Evolutionary conservation across 2,888 invertebrate species (phyloP), one percentile per base, ranked within the genome.

Genomic region (Meliscaeva auricollis): DNA sequence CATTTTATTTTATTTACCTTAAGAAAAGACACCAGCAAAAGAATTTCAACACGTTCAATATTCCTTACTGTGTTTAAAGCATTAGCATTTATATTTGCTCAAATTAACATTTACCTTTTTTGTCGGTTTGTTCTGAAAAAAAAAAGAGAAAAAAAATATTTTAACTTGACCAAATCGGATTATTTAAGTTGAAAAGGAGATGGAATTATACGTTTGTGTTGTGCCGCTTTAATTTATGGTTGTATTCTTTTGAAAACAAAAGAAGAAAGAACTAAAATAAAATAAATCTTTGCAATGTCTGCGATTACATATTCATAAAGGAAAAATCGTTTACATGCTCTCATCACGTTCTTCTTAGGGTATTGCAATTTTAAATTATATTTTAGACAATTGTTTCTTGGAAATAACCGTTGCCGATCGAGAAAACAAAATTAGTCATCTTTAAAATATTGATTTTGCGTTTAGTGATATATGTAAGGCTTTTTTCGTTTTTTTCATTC

Each of bases 161-260:
- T 11, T 56, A 0, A 20, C 15, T 15, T 46, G 26, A 30, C 13
- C 17, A 62, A 17, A 2, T 62, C 15, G 30, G 26, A 62, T 41
- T 41, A 41, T 38, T 35, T 58, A 58, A 17, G 32, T 13, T 13
- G 7, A 58, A 20, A 35, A 38, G 5, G 11, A 56, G 4, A 2
- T 3, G 0, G 1, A 22, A 20, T n/a, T n/a, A n/a, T 5, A 38
- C 20, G 6, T 60, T 41, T 62, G 41, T 62, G 15, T 11, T 11
- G 22, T 30, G 62, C 62, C 26, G 62, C 62, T n/a, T 46, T 46
- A 30, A 64, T 64, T 46, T 64, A 64, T 64, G 46, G 9, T 0
- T 17, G 17, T 3, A 13, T 58, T 58, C 7, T 38, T 38, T 3
- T 35, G 20, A 30, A 64, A 26, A 64, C 11, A 32, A 30, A 22